Evolutionary conservation across 2,113 vertebrate species (phyloP).

Genomic region (Gymnorhina tibicen): DNA sequence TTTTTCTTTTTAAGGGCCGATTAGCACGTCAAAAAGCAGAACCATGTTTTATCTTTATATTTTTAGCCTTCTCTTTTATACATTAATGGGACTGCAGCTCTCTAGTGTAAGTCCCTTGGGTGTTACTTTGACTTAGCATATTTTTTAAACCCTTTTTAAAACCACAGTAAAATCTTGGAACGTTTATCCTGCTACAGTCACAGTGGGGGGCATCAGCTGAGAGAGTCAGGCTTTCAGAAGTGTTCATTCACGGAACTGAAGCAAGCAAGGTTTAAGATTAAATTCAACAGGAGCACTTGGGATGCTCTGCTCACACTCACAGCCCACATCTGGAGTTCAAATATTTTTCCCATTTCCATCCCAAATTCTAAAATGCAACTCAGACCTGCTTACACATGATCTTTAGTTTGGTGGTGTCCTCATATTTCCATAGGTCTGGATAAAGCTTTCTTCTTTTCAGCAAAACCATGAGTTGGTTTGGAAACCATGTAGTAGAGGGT

Average conservation of each 20-base stretch:
- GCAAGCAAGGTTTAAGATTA: not conserved
- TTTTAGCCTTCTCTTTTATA: not conserved
- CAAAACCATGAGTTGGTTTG: not conserved
- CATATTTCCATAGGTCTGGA: not conserved
- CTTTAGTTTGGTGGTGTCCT: not conserved
- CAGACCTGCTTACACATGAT: not conserved
- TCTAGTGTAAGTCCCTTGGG: not conserved
- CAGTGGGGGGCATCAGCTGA: not conserved
- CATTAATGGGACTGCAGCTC: not conserved
- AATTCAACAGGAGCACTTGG: not conserved
- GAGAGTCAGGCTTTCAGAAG: not conserved
- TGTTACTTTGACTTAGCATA: not conserved
- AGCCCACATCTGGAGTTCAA: not conserved
- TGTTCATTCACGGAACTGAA: not conserved
- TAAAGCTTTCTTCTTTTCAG: not conserved
- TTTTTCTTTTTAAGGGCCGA: conserved; percentile 20
- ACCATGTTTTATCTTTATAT: not conserved
- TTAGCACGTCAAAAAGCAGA: conserved; percentile 1
- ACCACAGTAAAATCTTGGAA: not conserved
- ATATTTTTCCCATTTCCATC: not conserved
- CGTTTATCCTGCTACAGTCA: not conserved
- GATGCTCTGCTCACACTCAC: not conserved
- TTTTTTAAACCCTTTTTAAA: not conserved
- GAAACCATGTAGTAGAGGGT: not conserved
- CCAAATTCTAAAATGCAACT: not conserved